Evolutionary conservation across 2,888 invertebrate genomes (phyloP), one percentile per base, ranked within the genome.

Genomic region (Chydorus sphaericus): DNA sequence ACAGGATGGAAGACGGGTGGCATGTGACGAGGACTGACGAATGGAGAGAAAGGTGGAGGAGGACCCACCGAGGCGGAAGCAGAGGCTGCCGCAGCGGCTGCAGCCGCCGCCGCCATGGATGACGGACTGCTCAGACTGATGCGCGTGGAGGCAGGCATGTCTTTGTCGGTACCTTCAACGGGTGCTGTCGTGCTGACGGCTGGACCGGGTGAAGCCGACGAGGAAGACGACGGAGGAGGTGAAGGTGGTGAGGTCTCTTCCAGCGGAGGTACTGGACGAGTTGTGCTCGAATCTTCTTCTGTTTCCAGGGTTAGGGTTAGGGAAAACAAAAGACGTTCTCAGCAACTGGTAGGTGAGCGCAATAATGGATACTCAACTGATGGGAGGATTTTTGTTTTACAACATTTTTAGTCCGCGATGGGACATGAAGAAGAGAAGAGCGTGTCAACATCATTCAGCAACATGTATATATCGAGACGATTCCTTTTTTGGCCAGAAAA

Each of bases 201-300:
- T 37, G 52, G 52, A 26, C 31, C 52, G 31, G 52, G 52, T 11
- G 52, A 52, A 3, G 52, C 52, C 36, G 52, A 52, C 37, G 33
- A 33, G 52, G 52, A 52, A 52, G 52, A 52, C 49, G 70, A 70
- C 62, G 73, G 62, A 37, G 60, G 54, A 37, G 48, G 53, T 48
- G 60, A 58, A 48, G 48, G 53, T 33, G 65, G 58, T 60, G 65
- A 61, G 58, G 63, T 62, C 37, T 52, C 52, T 23, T 52, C 52
- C 26, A 26, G 10, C 14, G 31, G 52, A 52, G 26, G 36, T n/a
- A 8, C 23, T n/a, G 11, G 48, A 20, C 26, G 16, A 16, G 20
- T 48, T 26, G 20, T 48, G 23, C 20, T 33, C 52, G 18, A 36
- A 39, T 10, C 39, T 23, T 39, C 39, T 23, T 39, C 20, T 16